These are phyloP conservation scores for Sebastes matsubarae DNA, from an alignment of 2,797 vertebrate species.

Conservation along the genomic window DNA sequence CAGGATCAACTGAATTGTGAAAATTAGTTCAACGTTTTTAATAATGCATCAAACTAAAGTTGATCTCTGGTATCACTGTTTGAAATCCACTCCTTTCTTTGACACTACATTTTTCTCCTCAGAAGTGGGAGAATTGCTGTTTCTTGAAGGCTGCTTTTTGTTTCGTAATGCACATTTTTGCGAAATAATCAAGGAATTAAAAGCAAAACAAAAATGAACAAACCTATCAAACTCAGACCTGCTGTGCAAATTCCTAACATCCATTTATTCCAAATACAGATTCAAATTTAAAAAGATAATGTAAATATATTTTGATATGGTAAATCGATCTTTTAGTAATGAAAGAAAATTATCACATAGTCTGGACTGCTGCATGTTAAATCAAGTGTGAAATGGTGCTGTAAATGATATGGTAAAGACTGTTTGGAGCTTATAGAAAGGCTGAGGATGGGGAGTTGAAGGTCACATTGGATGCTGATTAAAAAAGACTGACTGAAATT, in stretches of 20 bases:
- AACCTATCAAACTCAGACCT: background rate
- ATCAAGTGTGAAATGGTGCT: conserved; percentile 6
- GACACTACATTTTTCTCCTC: background rate
- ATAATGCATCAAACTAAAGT: conserved; percentile 22
- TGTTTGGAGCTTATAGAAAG: background rate
- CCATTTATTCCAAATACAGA: background rate
- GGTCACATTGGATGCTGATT: conserved; percentile 39
- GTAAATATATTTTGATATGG: background rate
- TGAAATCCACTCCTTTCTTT: background rate
- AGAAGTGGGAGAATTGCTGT: background rate
- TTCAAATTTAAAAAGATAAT: background rate
- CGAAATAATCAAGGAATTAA: background rate
- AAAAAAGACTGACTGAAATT: background rate
- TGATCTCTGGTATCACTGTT: background rate
- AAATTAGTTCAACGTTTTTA: conserved; percentile 10
- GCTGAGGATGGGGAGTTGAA: conserved; percentile 12
- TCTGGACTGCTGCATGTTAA: background rate
- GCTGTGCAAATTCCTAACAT: background rate
- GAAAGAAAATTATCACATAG: background rate
- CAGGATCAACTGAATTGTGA: background rate
- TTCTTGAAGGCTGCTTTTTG: background rate
- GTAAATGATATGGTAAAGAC: background rate
- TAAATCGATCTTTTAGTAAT: background rate
- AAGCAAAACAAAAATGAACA: background rate
- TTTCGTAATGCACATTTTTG: background rate